Conservation (phyloP, 2,797 vertebrate species). For the Benthosema pterotum region DNA sequence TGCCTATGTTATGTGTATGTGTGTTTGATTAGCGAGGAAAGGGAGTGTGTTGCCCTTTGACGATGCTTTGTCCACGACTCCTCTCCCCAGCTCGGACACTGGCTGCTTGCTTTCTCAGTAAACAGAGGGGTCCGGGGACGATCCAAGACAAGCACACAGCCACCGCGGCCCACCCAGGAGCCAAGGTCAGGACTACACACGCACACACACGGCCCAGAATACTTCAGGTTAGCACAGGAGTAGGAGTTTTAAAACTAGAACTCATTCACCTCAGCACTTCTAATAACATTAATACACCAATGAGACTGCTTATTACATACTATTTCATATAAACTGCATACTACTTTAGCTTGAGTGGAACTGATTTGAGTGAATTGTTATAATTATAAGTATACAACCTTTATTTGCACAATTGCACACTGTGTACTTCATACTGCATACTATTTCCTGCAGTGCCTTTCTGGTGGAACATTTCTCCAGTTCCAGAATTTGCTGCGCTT, state of each 20-base stretch:
- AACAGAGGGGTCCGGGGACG: constrained; percentile 66
- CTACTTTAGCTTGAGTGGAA: constrained; percentile 11
- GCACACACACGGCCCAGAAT: constrained; percentile 8
- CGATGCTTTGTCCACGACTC: constrained; percentile 58
- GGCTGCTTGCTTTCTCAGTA: constrained; percentile 69
- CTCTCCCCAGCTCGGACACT: constrained; percentile 55
- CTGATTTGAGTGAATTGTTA: constrained; percentile 21
- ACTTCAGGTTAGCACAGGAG: constrained; percentile 23
- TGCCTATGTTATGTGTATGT: constrained; percentile 7
- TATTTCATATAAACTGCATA: background rate
- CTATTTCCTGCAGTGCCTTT: constrained; percentile 27
- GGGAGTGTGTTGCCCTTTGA: constrained; percentile 48
- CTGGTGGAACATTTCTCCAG: constrained; percentile 34
- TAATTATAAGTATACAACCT: constrained; percentile 20
- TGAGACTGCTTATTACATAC: constrained; percentile 15
- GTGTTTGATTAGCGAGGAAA: constrained; percentile 3
- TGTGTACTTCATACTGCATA: constrained; percentile 30
- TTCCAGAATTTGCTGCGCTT: constrained; percentile 32
- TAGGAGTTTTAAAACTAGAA: constrained; percentile 25
- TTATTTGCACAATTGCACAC: constrained; percentile 21
- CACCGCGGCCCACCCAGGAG: constrained; percentile 72
- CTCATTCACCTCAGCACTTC: constrained; percentile 22
- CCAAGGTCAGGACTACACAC: constrained; percentile 53
- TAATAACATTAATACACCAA: constrained; percentile 2
- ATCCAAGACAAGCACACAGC: constrained; percentile 68